These are phyloP conservation scores for Melangyna quadrimaculata DNA, from an alignment of 2,888 invertebrate species.

Conservation along the genomic window DNA sequence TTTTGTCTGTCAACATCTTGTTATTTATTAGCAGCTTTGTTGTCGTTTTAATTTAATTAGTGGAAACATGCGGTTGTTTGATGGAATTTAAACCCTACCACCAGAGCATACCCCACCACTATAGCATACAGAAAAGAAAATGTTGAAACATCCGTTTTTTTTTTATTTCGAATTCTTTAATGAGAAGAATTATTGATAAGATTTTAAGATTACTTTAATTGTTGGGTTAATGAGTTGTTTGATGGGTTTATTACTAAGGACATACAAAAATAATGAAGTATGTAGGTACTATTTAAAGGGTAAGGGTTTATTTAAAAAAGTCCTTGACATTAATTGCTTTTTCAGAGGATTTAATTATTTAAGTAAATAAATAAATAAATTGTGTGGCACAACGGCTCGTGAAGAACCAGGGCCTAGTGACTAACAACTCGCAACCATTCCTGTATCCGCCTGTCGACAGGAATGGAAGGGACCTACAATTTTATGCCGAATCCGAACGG, in stretches of 20 bases:
- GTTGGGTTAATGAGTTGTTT: constrained; percentile 4
- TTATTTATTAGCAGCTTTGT: constrained; percentile 59
- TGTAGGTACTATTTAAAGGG: too few relatives aligned
- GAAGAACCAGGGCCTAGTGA: too few relatives aligned
- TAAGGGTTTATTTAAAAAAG: not conserved
- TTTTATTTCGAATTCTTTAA: not conserved
- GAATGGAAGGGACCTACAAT: too few relatives aligned
- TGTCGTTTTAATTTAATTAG: constrained; percentile 59
- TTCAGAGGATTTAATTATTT: not conserved
- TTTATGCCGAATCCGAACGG: too few relatives aligned
- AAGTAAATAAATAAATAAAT: too few relatives aligned
- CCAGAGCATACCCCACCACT: too few relatives aligned
- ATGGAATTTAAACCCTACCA: not conserved
- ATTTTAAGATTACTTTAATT: constrained; percentile 6
- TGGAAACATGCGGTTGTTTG: constrained; percentile 33
- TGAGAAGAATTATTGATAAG: constrained; percentile 10
- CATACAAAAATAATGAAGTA: not conserved
- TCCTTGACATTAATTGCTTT: not conserved
- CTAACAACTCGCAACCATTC: too few relatives aligned
- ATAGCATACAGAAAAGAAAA: not conserved
- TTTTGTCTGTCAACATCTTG: constrained; percentile 43
- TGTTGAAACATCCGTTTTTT: not conserved
- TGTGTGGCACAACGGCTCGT: too few relatives aligned
- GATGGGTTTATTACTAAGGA: not conserved
- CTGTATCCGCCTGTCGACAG: too few relatives aligned